Conservation (phyloP, 2,797 vertebrate genomes). For the Gymnocypris eckloni region DNA sequence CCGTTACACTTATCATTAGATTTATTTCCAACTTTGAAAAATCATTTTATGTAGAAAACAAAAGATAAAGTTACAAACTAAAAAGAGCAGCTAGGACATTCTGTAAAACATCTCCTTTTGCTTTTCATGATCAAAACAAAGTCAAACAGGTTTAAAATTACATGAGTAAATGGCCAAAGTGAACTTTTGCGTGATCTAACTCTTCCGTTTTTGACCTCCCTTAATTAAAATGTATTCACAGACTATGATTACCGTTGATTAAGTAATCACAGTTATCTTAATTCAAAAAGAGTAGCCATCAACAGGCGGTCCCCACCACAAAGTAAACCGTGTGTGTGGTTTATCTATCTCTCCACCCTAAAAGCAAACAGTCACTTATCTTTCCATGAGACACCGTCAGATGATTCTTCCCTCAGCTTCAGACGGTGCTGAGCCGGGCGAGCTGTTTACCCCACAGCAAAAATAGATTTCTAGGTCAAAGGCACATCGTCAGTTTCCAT, state of each 20-base stretch:
- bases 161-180: background rate
- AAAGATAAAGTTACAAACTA: background rate
- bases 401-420: too few species aligned
- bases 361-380: conserved; percentile 35
- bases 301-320: background rate
- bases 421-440: background rate
- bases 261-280: conserved; percentile 10
- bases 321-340: background rate
- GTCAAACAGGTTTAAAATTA: conserved; percentile 8
- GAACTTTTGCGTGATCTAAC: background rate
- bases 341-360: conserved; percentile 17
- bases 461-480: conserved; percentile 56
- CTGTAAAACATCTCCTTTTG: background rate
- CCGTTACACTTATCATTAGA: background rate
- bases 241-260: background rate
- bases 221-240: background rate
- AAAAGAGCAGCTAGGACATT: background rate
- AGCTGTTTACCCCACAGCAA: conserved; percentile 41
- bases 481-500: conserved; percentile 27
- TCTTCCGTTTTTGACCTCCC: background rate
- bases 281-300: conserved; percentile 1
- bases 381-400: conserved; percentile 28
- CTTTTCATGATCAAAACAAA: background rate
- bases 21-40: background rate
- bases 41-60: background rate